Evolutionary conservation across 2,888 invertebrate genomes (phyloP).

Genomic region (Autographa gamma): DNA sequence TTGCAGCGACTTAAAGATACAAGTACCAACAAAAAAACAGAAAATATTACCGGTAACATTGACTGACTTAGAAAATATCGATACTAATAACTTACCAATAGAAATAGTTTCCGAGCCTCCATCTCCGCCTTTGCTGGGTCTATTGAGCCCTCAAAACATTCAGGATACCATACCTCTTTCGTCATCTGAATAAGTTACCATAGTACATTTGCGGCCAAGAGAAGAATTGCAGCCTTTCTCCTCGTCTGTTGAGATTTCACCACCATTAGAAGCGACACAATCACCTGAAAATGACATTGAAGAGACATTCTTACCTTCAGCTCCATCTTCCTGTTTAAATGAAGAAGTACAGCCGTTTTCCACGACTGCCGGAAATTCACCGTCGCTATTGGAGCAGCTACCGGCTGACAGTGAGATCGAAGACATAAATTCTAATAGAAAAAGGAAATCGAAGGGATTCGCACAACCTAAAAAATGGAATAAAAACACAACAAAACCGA

Average conservation of each 20-base stretch:
- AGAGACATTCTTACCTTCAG: conserved; percentile 16
- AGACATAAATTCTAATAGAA: conserved; percentile 37
- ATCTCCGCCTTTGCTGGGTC: conserved; percentile 19
- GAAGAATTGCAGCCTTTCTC: conserved; percentile 10
- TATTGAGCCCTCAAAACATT: conserved; percentile 10
- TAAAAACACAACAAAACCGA: conserved; percentile 30
- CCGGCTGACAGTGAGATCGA: conserved; percentile 27
- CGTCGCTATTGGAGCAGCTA: conserved; percentile 17
- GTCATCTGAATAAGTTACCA: conserved; percentile 8
- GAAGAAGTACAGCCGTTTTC: conserved; percentile 6
- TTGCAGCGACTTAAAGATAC: conserved; percentile 21
- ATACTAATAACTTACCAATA: conserved; percentile 27
- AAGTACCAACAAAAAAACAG: conserved; percentile 23
- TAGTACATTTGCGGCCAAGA: conserved; percentile 9
- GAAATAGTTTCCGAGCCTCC: conserved; percentile 25
- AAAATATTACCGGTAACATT: conserved; percentile 16
- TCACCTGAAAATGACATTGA: conserved; percentile 23
- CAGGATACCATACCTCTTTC: conserved; percentile 10
- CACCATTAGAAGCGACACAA: conserved; percentile 23
- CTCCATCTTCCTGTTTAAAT: conserved; percentile 6
- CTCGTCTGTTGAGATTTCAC: conserved; percentile 19
- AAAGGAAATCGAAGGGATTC: conserved; percentile 32
- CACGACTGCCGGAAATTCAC: conserved; percentile 13
- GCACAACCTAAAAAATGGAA: conserved; percentile 26
- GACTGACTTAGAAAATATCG: conserved; percentile 18